These are phyloP conservation scores for Linepithema humile DNA, from an alignment of 1,140 invertebrate genomes.

Conservation along the genomic window DNA sequence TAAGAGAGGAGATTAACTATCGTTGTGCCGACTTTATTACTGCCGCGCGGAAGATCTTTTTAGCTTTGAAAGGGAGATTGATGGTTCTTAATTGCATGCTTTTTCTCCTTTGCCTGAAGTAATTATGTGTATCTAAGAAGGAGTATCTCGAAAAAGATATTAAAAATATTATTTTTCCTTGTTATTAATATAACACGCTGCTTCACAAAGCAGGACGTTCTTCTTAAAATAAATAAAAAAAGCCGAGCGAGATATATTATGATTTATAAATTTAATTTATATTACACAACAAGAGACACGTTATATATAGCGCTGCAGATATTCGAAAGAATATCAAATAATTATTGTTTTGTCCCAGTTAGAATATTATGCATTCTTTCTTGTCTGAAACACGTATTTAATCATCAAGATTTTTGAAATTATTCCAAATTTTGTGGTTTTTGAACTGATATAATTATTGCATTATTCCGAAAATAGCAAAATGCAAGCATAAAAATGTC, in stretches of 20 bases:
- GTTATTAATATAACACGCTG: neutral
- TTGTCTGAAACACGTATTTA: too few species aligned
- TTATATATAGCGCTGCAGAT: too few species aligned
- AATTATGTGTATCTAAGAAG: neutral
- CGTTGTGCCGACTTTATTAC: conserved; percentile 23
- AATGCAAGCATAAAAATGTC: neutral
- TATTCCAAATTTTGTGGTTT: neutral
- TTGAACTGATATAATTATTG: conserved; percentile 1
- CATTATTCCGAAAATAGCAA: neutral
- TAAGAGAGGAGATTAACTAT: conserved; percentile 34
- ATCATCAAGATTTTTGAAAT: neutral
- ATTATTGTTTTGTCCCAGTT: too few species aligned
- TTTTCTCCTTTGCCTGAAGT: neutral
- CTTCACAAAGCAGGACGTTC: neutral
- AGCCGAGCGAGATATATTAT: neutral
- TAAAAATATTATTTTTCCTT: conserved; percentile 13
- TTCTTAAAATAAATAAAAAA: neutral
- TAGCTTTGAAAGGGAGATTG: conserved; percentile 2
- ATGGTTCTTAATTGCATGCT: conserved; percentile 30
- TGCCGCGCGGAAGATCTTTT: neutral
- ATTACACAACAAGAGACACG: too few species aligned
- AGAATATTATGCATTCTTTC: too few species aligned
- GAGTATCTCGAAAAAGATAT: neutral
- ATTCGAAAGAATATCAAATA: too few species aligned
- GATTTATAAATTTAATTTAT: neutral